Evolutionary conservation across 2,797 vertebrate genomes (phyloP), one percentile per base, ranked within the genome.

Genomic region (Acanthiza pusilla): DNA sequence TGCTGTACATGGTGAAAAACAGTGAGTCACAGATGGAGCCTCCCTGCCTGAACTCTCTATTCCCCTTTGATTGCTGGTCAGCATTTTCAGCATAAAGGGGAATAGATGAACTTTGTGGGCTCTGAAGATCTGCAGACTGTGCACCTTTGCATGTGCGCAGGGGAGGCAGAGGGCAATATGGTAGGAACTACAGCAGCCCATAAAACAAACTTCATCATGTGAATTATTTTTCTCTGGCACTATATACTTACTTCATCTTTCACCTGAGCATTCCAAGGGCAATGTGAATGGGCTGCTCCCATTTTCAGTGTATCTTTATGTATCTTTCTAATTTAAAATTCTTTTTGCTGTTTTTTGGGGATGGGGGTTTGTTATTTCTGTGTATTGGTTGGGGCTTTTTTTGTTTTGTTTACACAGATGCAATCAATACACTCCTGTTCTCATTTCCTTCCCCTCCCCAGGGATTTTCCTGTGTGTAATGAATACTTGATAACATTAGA

Each of bases 31-130:
- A 92, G 85, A 85, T 74, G 85, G 74, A 93, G 80, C 62, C 87
- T 85, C 85, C 82, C 77, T 78, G 68, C 61, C 71, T 93, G 93
- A 96, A 91, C 85, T 89, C 55, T 85, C 36, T 72, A 84, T 91
- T 94, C 84, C 92, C 87, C 68, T 86, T 63, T 78, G 89, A 50
- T 58, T 95, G 87, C 75, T 87, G 94, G 81, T 95, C 88, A 96
- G 91, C 91, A 82, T n/a, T 96, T 94, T 93, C 65, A 77, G 70
- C 58, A 29, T 60, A n/a, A 60, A 76, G 88, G 62, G 40, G 77
- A 86, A 75, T 5, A 30, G 77, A 74, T 63, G 51, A 96, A 94
- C 80, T 67, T 18, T 40, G 51, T 9, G n/a, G 66, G 57, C 68
- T 79, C 67, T 82, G 50, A 74, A 76, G 77, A 88, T 94, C 73